Conservation (phyloP, 2,888 invertebrate species). For the Magallana nippona region DNA sequence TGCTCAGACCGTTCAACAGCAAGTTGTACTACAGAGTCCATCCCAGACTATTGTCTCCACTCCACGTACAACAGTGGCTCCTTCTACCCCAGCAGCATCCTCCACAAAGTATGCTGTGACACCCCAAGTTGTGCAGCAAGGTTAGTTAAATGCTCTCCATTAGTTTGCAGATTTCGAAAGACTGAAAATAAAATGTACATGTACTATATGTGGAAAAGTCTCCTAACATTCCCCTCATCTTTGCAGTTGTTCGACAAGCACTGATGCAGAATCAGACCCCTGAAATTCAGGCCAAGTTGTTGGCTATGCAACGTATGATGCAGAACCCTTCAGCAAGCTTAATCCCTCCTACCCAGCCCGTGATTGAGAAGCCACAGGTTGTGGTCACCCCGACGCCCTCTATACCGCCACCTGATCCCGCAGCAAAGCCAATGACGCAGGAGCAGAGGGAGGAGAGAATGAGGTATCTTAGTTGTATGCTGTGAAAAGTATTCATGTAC, state of each 20-base stretch:
- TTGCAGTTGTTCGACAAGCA: constrained; percentile 93
- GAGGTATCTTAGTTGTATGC: constrained; percentile 64
- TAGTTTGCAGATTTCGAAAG: neutral
- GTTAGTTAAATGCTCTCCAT: constrained; percentile 77
- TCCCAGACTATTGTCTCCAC: constrained; percentile 59
- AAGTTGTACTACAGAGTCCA: constrained; percentile 76
- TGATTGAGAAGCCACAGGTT: constrained; percentile 43
- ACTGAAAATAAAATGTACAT: neutral
- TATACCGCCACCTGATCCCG: constrained; percentile 52
- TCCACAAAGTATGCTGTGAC: constrained; percentile 89
- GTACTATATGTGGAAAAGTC: neutral
- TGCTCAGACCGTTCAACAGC: constrained; percentile 41
- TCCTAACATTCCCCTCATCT: constrained; percentile 26
- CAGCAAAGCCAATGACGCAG: constrained; percentile 67
- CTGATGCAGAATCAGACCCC: constrained; percentile 93
- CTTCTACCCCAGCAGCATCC: constrained; percentile 44
- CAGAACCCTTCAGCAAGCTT: constrained; percentile 61
- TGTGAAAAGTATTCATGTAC: too few relatives aligned
- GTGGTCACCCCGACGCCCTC: constrained; percentile 51
- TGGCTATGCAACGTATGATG: constrained; percentile 87
- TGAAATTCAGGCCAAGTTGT: constrained; percentile 93
- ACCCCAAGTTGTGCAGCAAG: constrained; percentile 95
- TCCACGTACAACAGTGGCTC: constrained; percentile 50
- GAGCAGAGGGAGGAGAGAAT: constrained; percentile 79
- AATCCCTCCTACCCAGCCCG: constrained; percentile 41